Conservation (phyloP, 2,113 vertebrate genomes). For the Pluvialis apricaria region DNA sequence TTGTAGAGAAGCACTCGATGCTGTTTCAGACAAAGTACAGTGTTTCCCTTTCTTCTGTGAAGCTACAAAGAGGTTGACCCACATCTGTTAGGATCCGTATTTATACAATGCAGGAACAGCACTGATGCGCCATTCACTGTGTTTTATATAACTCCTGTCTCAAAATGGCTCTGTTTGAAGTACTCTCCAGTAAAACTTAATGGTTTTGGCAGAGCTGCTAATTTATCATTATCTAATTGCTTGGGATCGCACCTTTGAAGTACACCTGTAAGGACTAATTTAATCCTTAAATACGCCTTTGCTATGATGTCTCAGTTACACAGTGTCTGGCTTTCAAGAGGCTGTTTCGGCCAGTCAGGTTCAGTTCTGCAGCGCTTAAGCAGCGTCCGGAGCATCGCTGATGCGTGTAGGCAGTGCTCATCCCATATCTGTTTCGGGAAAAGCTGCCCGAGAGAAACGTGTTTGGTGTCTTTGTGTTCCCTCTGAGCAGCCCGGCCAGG, state of each 20-base stretch:
- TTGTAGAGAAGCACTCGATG: background rate
- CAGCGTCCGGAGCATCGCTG: rapidly evolving
- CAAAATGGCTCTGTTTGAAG: background rate
- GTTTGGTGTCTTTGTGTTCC: background rate
- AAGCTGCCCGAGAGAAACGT: background rate
- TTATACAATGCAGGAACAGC: background rate
- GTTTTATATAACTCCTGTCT: background rate
- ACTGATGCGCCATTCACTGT: background rate
- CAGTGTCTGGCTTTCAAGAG: background rate
- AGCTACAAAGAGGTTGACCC: background rate
- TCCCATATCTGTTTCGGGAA: rapidly evolving
- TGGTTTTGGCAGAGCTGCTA: background rate
- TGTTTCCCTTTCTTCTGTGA: background rate
- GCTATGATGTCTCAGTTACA: rapidly evolving
- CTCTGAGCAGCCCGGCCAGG: background rate
- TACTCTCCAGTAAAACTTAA: background rate
- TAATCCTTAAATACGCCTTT: background rate
- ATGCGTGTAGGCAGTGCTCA: background rate
- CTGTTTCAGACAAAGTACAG: background rate
- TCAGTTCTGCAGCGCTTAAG: background rate
- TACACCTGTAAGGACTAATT: background rate
- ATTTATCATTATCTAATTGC: background rate
- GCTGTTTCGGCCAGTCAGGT: rapidly evolving
- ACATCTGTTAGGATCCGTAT: rapidly evolving
- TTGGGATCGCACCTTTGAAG: background rate